Evolutionary conservation across 2,797 vertebrate species (phyloP), one percentile per base, ranked within the genome.

Genomic region (Cirrhinus mrigala): DNA sequence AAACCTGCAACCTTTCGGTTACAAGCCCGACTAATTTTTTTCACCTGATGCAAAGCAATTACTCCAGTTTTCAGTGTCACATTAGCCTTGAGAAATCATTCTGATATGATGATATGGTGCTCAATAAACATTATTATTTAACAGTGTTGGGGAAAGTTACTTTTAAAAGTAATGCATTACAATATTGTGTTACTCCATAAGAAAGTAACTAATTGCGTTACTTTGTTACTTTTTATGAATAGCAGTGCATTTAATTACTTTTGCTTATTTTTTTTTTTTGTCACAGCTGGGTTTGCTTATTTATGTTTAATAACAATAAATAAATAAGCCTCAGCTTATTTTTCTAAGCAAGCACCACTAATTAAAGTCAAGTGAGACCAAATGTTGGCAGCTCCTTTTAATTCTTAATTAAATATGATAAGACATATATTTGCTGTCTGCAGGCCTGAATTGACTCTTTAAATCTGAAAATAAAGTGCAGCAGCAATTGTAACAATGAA

Each of bases 391-490:
- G 78, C 70, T 83, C 71, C 81, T 68, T 88, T 89, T 78, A 82
- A 84, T 88, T 71, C 88, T 76, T 76, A 82, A 75, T 85, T 84
- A 73, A 82, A 85, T 76, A 85, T 52, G 56, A 79, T 69, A 82
- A 88, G 58, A 82, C 81, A 78, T 22, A 56, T 24, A 79, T 37
- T 84, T 70, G 68, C 66, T 52, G 84, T 80, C 82, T 85, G 86
- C 66, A 66, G 54, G 75, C 60, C 81, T 77, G 69, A 80, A 87
- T 58, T 64, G 40, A 83, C 62, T 74, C 69, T 68, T 52, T 69
- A 86, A 81, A 69, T 88, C 60, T 79, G 54, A 87, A 89, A 73
- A 84, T 82, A 87, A 89, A 89, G 81, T 87, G 85, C 89, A 87
- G 81, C 87, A 89, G 90, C 84, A 50, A 64, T 86, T 62, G 84